Base-by-base conservation (phyloP, 53 echinoderm and acorn worm species). In the Henricia sp. region DNA sequence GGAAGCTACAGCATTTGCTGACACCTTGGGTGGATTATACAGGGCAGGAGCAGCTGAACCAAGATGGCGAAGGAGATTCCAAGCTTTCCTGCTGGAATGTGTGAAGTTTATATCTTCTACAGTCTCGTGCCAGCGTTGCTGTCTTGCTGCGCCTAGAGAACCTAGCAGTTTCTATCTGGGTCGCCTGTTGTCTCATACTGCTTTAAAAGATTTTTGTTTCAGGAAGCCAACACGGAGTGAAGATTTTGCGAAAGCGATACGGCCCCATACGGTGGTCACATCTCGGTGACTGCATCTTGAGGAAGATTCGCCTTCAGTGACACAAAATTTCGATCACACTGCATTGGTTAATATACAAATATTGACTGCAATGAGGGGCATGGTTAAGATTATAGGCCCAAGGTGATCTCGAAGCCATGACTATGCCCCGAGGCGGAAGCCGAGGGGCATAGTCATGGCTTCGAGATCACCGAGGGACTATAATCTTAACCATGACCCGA, bases 1-100 rank as follows among this genome's bases (percentile, higher is more conserved):
- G 4, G 43, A 42, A 10, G 70, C 70, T 10, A 69, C 70, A 5
- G 20, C 70, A 24, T 69, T 69, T 19, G 70, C 70, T 69, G 70
- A 43, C 0, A 69, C 70, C 26, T 39, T 69, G 9, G 43, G 70
- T 4, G 70, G 70, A 10, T 69, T 0, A 2, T 69, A 6, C 4
- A 1, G 21, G 12, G 24, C 44, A 43, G 70, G n/a, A 4, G 43
- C 3, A 8, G 70, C 70, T 23, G 70, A 20, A 3, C 70, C 44
- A 44, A 69, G 70, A 44, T 43, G 70, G 4, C 70, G 3, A 19
- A 69, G 70, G 6, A 69, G 70, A 3, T 1, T 69, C 70, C 70
- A 69, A 23, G 70, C 44, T 46, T 69, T 69, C 43, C 70, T 0
- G 6, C 70, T 3, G 44, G 70, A 69, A 46, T 39, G 44, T 69